Percentiles rank a stretch among this genome's conserved stretches.
Conservation (phyloP, 2,888 invertebrate genomes). For the Alitta virens region DNA sequence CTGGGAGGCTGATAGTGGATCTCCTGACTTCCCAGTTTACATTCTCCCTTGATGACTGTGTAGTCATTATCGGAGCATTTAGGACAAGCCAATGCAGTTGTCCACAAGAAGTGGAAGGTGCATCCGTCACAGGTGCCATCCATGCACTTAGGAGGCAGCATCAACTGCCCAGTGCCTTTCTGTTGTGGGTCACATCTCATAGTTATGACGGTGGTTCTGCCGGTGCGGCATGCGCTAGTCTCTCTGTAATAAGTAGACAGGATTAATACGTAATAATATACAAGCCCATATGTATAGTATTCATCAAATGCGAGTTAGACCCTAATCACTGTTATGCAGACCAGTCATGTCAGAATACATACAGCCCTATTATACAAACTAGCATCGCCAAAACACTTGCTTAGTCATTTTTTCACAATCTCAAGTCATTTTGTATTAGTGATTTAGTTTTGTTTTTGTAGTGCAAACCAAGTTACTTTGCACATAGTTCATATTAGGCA, state of each 20-base stretch:
- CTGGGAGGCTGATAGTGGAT: constrained; percentile 58
- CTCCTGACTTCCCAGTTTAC: constrained; percentile 60
- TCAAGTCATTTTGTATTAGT: no score
- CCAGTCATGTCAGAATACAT: no score
- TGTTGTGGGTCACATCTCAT: constrained; percentile 60
- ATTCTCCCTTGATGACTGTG: constrained; percentile 60
- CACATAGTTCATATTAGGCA: no score
- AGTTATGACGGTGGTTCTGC: constrained; percentile 62
- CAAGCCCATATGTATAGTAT: no score
- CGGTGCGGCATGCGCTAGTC: constrained; percentile 61
- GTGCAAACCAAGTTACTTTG: no score
- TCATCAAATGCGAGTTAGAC: no score
- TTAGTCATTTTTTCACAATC: no score
- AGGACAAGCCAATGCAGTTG: constrained; percentile 61
- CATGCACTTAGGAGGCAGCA: constrained; percentile 60
- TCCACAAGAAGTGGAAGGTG: constrained; percentile 62
- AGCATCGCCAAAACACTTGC: no score
- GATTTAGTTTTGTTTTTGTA: no score
- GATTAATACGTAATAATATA: no score
- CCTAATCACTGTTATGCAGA: no score
- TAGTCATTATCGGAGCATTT: constrained; percentile 58
- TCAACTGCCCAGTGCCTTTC: constrained; percentile 37
- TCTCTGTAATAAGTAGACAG: constrained; percentile 34
- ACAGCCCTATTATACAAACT: no score
- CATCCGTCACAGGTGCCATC: constrained; percentile 67